Base-by-base conservation (phyloP, 2,113 vertebrate genomes). In the Tonatia bakeri region DNA sequence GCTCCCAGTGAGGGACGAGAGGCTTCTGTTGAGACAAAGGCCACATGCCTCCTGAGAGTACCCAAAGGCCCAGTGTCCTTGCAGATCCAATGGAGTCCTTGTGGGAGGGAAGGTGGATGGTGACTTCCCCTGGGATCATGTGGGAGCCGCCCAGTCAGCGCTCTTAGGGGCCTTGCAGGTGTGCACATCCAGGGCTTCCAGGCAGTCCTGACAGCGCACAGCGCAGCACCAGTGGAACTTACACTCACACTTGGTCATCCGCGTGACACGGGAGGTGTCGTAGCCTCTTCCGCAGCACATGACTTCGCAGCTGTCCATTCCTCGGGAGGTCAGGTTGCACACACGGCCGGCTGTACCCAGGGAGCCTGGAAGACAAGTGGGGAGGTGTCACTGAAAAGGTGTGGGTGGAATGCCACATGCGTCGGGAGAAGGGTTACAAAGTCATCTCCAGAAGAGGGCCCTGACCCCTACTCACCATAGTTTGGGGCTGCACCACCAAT, bases 161-260 rank as follows among this genome's bases (percentile, higher is more conserved):
- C 98, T 99, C 97, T 99, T 99, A 0, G 99, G 99, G 0, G 98
- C 98, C 91, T 99, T 99, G 96, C 99, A 99, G 4, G 99, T 99
- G 98, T 99, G 99, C 89, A 99, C 97, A 1, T 99, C 99, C 38
- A 99, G 98, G 97, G 99, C 99, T 65, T 99, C 99, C 4, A 99
- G 98, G 96, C 99, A 99, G 99, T 99, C 99, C 67, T 99, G 98
- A 98, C 99, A 99, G 98, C 97, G 99, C 96, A 99, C 99, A 0
- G 99, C 99, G 17, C 99, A 99, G 67, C 99, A 99, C 99, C 99
- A 99, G 97, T 99, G 99, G 98, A 99, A 99, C 91, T 99, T 99
- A 97, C 99, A 99, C 98, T 99, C 99, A 0, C 99, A 99, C 90
- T 99, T 99, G 13, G 99, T 99, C 98, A 99, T 99, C 64, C 98